These are phyloP conservation scores for Heteromurus nitidus DNA, from an alignment of 2,888 invertebrate species.

Conservation along the genomic window DNA sequence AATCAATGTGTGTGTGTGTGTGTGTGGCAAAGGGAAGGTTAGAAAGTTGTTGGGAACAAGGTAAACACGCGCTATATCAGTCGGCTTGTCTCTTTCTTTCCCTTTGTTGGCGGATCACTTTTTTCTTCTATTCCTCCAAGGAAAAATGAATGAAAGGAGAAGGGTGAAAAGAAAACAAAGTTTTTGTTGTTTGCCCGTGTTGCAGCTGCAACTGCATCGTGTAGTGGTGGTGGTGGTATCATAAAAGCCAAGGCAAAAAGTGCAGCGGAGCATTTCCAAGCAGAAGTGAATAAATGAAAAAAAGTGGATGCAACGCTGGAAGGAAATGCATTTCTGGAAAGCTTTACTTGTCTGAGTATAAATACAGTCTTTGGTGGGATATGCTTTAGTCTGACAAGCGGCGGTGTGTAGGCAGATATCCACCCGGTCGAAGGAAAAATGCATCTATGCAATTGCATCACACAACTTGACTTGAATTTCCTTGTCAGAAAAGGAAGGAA, in stretches of 20 bases:
- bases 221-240: background rate
- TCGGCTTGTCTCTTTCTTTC: background rate
- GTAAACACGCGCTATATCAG: background rate
- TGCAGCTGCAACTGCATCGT: conserved; percentile 16
- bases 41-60: too few relatives aligned
- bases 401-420: too few relatives aligned
- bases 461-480: too few relatives aligned
- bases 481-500: too few relatives aligned
- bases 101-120: conserved; percentile 2
- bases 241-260: conserved; percentile 1
- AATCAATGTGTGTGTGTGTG: background rate
- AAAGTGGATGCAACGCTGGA: too few relatives aligned
- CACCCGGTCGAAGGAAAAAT: too few relatives aligned
- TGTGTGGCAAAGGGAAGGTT: background rate
- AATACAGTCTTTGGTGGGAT: background rate
- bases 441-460: too few relatives aligned
- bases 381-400: too few relatives aligned
- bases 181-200: background rate
- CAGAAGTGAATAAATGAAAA: conserved; percentile 16
- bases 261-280: conserved; percentile 22
- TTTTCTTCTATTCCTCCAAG: background rate
- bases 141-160: conserved; percentile 9
- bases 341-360: too few relatives aligned
- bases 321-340: too few relatives aligned
- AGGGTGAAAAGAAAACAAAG: background rate